A percentile compares a stretch with the other conserved stretches of the same genome.
Conservation (phyloP, 2,113 vertebrate genomes). For the Entomyzon cyanotis region DNA sequence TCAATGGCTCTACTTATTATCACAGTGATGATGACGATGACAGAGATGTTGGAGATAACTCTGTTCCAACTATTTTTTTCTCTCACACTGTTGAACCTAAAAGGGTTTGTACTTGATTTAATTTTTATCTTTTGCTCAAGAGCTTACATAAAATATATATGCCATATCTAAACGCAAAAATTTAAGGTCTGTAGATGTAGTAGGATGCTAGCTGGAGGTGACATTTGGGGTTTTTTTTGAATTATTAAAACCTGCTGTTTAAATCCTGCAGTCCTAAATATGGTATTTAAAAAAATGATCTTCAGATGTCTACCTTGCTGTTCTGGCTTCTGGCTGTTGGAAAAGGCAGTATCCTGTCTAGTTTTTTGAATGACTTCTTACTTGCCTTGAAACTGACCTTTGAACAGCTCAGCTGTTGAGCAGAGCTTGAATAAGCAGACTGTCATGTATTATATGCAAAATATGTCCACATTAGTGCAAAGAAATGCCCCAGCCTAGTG, state of each 20-base stretch:
- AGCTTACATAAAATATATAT: background rate
- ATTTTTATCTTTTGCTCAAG: background rate
- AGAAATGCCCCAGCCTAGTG: background rate
- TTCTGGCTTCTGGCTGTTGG: background rate
- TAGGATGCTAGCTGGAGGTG: background rate
- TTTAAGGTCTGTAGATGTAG: background rate
- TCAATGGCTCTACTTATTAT: constrained; percentile 68
- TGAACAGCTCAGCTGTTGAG: background rate
- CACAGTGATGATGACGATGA: constrained; percentile 63
- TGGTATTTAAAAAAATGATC: background rate
- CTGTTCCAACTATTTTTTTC: constrained; percentile 91
- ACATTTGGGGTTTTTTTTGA: background rate
- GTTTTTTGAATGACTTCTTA: background rate
- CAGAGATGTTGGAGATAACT: constrained; percentile 56
- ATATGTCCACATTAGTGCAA: background rate
- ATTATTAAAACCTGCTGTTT: background rate
- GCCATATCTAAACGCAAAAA: background rate
- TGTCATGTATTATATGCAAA: background rate
- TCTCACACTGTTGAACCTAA: constrained; percentile 94
- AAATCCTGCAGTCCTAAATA: background rate
- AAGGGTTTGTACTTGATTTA: constrained; percentile 78
- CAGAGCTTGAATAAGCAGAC: background rate
- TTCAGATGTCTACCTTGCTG: background rate
- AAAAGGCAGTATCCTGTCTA: background rate
- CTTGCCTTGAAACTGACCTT: background rate